phyloP scores from a whole-genome alignment of 2,797 vertebrate genomes.

The Muscicapa comitata region DNA sequence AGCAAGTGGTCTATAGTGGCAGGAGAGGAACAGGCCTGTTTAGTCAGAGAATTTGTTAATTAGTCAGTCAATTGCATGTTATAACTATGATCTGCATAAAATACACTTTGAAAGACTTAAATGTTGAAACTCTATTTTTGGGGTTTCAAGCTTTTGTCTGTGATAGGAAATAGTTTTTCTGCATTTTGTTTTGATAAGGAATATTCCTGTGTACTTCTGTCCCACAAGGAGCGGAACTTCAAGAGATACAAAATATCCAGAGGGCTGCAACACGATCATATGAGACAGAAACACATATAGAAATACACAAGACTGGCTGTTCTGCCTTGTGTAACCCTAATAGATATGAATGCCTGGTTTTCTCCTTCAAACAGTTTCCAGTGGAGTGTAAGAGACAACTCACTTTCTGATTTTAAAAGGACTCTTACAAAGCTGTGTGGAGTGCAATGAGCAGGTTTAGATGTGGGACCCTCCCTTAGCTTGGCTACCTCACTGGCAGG shows the following conservation, averaged over 20 bases:
- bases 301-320: not conserved
- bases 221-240: not conserved
- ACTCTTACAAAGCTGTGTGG: not conserved
- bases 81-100: not conserved
- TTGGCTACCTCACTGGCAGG: not conserved
- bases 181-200: not conserved
- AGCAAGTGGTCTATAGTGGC: not conserved
- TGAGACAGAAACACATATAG: accelerated
- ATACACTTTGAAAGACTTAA: not conserved
- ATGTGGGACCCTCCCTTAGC: not conserved
- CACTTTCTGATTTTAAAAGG: not conserved
- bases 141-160: not conserved
- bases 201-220: not conserved
- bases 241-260: not conserved
- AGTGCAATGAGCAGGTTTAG: not conserved
- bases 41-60: not conserved
- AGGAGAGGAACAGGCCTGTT: not conserved
- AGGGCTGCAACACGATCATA: not conserved
- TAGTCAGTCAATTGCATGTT: not conserved
- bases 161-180: not conserved
- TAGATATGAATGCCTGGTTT: not conserved
- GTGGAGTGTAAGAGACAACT: not conserved
- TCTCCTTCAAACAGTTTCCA: not conserved
- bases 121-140: not conserved
- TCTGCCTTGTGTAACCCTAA: not conserved